A percentile compares a stretch with the other conserved stretches of the same genome.
Conservation (phyloP, 2,113 vertebrate species). For the Anarrhichthys ocellatus region DNA sequence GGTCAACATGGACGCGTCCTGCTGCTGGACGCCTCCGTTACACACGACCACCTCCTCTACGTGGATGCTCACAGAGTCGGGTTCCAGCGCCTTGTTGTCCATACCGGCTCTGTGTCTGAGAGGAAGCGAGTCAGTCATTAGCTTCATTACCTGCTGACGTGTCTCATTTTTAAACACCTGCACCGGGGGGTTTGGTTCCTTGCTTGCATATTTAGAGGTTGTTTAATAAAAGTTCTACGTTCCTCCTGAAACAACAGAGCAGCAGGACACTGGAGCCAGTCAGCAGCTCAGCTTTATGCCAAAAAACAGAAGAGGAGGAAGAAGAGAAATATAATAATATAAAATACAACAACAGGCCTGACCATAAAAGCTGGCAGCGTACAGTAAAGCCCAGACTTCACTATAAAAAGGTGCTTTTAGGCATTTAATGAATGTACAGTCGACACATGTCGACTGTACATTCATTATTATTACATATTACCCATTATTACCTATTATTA, state of each 20-base stretch:
- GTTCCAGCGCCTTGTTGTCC: conserved; percentile 84
- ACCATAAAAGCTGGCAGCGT: background rate
- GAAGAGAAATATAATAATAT: too few relatives aligned
- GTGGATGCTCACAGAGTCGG: conserved; percentile 83
- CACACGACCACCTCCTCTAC: conserved; percentile 85
- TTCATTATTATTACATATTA: too few relatives aligned
- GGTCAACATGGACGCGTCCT: conserved; percentile 87
- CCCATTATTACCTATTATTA: too few relatives aligned
- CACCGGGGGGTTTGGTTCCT: background rate
- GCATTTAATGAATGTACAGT: background rate
- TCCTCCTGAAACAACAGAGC: background rate
- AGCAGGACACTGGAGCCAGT: background rate
- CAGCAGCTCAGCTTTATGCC: too few relatives aligned
- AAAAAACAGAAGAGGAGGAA: too few relatives aligned
- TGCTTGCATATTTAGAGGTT: conserved; percentile 10
- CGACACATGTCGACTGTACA: background rate
- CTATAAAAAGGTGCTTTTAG: background rate
- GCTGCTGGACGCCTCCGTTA: conserved; percentile 66
- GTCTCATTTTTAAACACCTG: conserved; percentile 10
- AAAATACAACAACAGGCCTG: background rate
- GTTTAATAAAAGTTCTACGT: background rate
- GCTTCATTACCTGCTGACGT: background rate
- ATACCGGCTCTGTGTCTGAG: conserved; percentile 58
- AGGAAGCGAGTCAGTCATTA: background rate
- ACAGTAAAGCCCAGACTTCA: background rate